Conservation (phyloP, 1,140 invertebrate species). For the Aculops lycopersici region DNA sequence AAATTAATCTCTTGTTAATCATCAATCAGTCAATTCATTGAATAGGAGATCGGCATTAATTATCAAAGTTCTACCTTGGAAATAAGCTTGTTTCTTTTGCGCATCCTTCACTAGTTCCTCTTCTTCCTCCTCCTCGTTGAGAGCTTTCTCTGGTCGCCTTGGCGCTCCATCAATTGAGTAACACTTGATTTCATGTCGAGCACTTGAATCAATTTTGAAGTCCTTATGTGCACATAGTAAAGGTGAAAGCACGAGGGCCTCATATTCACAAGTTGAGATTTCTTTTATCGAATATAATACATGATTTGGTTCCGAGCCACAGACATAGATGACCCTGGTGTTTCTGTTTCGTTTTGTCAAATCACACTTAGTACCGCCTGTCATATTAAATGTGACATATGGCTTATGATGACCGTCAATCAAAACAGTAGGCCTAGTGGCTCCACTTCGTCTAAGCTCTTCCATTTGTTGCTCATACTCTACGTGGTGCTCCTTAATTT, state of each 20-base stretch:
- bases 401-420: conserved; percentile 55
- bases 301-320: conserved; percentile 29
- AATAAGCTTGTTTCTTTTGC: conserved; percentile 1
- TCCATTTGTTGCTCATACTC: conserved; percentile 2
- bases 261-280: conserved; percentile 69
- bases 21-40: too few relatives aligned
- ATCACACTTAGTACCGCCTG: conserved; percentile 51
- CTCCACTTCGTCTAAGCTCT: neutral
- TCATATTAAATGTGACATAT: conserved; percentile 20
- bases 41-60: conserved; percentile 4
- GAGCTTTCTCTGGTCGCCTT: conserved; percentile 34
- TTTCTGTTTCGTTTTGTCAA: conserved; percentile 42
- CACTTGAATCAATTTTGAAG: conserved; percentile 26
- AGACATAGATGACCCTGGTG: conserved; percentile 48
- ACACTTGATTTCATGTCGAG: conserved; percentile 40
- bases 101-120: neutral
- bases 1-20: too few relatives aligned
- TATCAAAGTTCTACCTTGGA: conserved; percentile 7
- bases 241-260: conserved; percentile 50
- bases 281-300: conserved; percentile 76
- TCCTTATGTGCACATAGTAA: conserved; percentile 53
- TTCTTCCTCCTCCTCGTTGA: conserved; percentile 30
- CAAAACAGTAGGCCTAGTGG: conserved; percentile 25
- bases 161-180: conserved; percentile 30
- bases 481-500: conserved; percentile 13